A percentile compares a stretch with the other conserved stretches of the same genome.
These are phyloP conservation scores for Papilio demoleus DNA, from an alignment of 2,888 invertebrate genomes.

Conservation along the genomic window DNA sequence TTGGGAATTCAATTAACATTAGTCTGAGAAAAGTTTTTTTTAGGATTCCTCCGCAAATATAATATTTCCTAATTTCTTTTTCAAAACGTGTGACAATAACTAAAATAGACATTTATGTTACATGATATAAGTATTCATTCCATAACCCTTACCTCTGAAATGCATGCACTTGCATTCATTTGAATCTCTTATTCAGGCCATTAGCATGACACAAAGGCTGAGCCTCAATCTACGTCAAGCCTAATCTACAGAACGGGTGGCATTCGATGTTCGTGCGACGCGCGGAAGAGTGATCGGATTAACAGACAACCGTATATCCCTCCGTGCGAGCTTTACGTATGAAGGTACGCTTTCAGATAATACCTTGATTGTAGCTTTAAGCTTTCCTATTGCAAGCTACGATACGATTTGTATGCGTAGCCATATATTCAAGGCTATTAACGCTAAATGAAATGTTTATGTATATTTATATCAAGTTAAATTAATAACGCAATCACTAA, in stretches of 20 bases:
- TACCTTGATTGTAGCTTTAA: constrained; percentile 32
- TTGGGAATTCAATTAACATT: neutral
- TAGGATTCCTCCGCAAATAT: neutral
- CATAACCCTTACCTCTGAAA: neutral
- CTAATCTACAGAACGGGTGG: constrained; percentile 57
- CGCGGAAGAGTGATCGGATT: constrained; percentile 64
- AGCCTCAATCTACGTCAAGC: constrained; percentile 62
- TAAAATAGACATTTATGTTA: no score
- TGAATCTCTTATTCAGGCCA: constrained; percentile 39
- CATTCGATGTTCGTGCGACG: constrained; percentile 58
- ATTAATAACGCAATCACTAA: no score
- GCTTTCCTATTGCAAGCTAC: constrained; percentile 20
- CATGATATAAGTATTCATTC: no score
- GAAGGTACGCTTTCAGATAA: constrained; percentile 27
- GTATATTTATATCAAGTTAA: no score
- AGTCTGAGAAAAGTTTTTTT: neutral
- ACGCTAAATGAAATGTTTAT: no score
- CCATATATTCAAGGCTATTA: no score
- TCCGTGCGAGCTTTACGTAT: constrained; percentile 27
- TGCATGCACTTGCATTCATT: constrained; percentile 41
- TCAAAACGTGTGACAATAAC: no score
- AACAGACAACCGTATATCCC: constrained; percentile 43
- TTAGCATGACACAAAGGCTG: constrained; percentile 55
- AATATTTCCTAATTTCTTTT: no score
- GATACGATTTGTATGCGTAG: neutral